phyloP scores from a whole-genome alignment of 2,888 invertebrate genomes.

The Bruchidius siliquastri region DNA sequence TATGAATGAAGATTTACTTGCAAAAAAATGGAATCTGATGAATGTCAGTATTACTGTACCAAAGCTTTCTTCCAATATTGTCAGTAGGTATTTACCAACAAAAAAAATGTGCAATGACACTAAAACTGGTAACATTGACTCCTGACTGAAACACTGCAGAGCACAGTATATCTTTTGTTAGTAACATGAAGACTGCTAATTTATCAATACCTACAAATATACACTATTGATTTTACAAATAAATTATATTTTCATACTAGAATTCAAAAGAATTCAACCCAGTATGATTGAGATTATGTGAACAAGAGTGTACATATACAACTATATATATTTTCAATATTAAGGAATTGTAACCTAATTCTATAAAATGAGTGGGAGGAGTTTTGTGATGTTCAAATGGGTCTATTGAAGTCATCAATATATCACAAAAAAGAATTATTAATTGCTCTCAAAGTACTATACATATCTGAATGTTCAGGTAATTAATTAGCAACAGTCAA shows the following conservation, averaged over 20 bases:
- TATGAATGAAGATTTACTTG: slow-evolving; percentile 10
- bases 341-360: no score
- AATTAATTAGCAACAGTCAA: no score
- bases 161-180: not conserved
- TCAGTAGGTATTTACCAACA: not conserved
- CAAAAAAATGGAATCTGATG: not conserved
- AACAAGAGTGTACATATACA: not conserved
- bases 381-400: no score
- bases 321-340: no score
- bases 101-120: not conserved
- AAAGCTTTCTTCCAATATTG: not conserved
- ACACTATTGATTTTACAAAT: not conserved
- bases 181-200: not conserved
- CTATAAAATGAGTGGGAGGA: no score
- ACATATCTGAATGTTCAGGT: no score
- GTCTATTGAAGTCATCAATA: no score
- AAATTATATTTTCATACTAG: not conserved
- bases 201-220: not conserved
- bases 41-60: not conserved
- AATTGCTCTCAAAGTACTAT: no score
- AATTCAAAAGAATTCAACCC: not conserved
- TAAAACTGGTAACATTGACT: not conserved
- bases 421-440: no score
- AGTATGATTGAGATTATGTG: not conserved
- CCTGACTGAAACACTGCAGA: not conserved